Evolutionary conservation across 2,113 vertebrate genomes (phyloP), one percentile per base, ranked within the genome.

Genomic region (Helogale parvula): DNA sequence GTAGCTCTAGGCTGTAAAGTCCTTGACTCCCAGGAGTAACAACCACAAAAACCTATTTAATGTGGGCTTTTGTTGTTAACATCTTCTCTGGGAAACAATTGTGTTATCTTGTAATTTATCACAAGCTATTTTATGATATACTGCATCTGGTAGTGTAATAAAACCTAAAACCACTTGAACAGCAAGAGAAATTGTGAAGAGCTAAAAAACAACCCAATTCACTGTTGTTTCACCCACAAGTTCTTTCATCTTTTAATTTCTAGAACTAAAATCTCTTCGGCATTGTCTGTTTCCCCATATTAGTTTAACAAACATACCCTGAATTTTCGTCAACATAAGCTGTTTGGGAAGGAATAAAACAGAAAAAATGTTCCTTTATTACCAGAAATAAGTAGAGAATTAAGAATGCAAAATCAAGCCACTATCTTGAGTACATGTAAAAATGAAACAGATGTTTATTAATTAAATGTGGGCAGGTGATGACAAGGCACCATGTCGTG

Each of bases 371-470:
- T 66, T 77, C n/a, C 11, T 83, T 80, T 90, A 54, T 52, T 88
- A 80, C 7, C 21, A 93, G 38, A 85, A 95, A 96, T 76, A 91
- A 89, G 69, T 27, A 92, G 97, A 69, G 95, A 96, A 93, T 57
- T 12, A 97, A 93, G 82, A 31, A 86, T 81, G 93, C 3, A 45
- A 27, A 96, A 95, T 98, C 90, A 98, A 98, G 77, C 71, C 96
- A 94, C 63, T 80, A 86, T 92, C 87, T 92, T 95, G 52, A 98
- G 65, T 98, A 98, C 98, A 97, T 72, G 98, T 69, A 97, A 90
- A 93, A 98, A 97, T 65, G 80, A 98, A 98, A 96, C 95, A 98
- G 94, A 98, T 98, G 98, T 13, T 97, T 98, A 98, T 98, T 98
- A 98, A 98, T 98, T 97, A 97, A 98, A 71, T 95, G 97, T 98